Evolutionary conservation across 2,888 invertebrate species (phyloP).

Genomic region (Trachelus stipa): DNA sequence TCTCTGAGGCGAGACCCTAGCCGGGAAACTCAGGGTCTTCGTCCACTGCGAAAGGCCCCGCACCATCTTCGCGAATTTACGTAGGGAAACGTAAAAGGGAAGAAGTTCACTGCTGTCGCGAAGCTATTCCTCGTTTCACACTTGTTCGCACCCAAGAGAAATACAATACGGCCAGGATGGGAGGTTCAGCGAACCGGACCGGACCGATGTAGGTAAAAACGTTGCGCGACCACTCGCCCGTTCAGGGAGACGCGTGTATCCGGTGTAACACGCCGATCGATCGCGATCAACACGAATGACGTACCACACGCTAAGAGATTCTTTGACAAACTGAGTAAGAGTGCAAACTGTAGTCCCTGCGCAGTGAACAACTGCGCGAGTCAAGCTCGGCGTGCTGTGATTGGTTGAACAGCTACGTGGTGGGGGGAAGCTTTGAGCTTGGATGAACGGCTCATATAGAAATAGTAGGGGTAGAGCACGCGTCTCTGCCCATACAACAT

Average conservation of each 20-base stretch:
- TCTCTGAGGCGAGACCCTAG: constrained; percentile 85
- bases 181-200: background rate
- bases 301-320: constrained; percentile 29
- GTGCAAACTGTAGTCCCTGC: constrained; percentile 26
- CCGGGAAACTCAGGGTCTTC: constrained; percentile 90
- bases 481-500: background rate
- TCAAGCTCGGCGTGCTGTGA: background rate
- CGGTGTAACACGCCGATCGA: constrained; percentile 12
- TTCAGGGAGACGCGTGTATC: constrained; percentile 15
- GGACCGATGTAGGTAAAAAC: background rate
- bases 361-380: constrained; percentile 13
- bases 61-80: constrained; percentile 74
- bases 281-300: background rate
- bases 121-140: background rate
- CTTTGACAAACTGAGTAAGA: constrained; percentile 34
- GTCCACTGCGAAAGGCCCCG: constrained; percentile 91
- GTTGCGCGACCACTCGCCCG: background rate
- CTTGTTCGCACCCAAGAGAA: background rate
- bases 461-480: constrained; percentile 3
- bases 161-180: background rate
- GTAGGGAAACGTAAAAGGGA: background rate
- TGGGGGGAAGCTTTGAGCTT: background rate
- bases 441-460: background rate
- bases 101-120: background rate
- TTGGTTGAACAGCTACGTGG: background rate